These are phyloP conservation scores for Montipora capitata DNA, from an alignment of 92 coral and sea anemone genomes.

Conservation along the genomic window DNA sequence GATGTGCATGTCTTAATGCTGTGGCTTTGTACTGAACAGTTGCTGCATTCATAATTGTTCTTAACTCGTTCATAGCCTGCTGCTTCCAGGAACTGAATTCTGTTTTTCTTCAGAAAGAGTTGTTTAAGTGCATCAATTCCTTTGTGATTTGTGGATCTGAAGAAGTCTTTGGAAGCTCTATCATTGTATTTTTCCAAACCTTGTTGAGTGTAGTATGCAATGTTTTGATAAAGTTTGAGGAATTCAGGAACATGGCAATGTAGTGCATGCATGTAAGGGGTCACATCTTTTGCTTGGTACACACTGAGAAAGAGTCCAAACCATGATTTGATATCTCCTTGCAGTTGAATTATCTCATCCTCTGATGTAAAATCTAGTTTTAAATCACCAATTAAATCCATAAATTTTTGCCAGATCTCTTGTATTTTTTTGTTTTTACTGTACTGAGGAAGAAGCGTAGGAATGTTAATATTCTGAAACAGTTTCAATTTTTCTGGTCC, in stretches of 20 bases:
- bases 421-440: too few species aligned
- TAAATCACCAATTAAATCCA: slow-evolving; percentile 52
- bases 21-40: too few species aligned
- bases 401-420: background rate
- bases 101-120: slow-evolving; percentile 35
- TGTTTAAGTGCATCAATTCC: slow-evolving; percentile 44
- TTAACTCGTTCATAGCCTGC: too few species aligned
- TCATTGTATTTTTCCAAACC: too few species aligned
- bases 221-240: slow-evolving; percentile 42
- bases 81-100: slow-evolving; percentile 67
- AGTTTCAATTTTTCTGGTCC: slow-evolving; percentile 80
- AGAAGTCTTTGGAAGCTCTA: slow-evolving; percentile 49
- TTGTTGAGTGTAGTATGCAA: slow-evolving; percentile 48
- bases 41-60: too few species aligned
- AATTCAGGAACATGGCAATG: slow-evolving; percentile 69
- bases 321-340: slow-evolving; percentile 56
- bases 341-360: slow-evolving; percentile 24
- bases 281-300: slow-evolving; percentile 65
- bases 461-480: slow-evolving; percentile 52
- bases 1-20: too few species aligned
- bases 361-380: slow-evolving; percentile 13
- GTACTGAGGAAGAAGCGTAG: too few species aligned
- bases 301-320: slow-evolving; percentile 35
- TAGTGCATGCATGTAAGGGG: slow-evolving; percentile 73
- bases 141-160: slow-evolving; percentile 71